Percentiles rank a stretch among this genome's conserved stretches.
Evolutionary conservation across 1,140 invertebrate genomes (phyloP).

Genomic region (Bombus terrestris): DNA sequence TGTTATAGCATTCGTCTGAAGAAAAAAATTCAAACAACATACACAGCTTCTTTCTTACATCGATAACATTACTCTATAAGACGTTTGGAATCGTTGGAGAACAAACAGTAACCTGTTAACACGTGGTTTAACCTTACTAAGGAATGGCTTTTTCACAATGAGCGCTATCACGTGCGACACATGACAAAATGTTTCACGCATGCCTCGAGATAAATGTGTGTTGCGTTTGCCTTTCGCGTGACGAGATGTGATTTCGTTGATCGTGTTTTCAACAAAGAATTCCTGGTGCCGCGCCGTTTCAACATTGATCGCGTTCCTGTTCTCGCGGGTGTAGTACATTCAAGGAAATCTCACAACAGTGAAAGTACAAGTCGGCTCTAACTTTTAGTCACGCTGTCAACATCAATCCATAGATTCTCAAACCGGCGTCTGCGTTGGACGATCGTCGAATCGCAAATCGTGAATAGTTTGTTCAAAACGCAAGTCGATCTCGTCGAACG

Average conservation of each 20-base stretch:
- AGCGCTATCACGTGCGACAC: background rate
- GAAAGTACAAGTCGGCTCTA: slow-evolving; percentile 30
- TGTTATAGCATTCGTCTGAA: too few relatives aligned
- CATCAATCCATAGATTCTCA: slow-evolving; percentile 14
- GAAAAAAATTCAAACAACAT: background rate
- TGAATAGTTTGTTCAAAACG: background rate
- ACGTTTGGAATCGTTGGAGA: background rate
- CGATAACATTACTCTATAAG: background rate
- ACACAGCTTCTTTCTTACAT: too few relatives aligned
- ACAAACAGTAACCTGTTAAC: background rate
- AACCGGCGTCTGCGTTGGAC: background rate
- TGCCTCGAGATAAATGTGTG: background rate
- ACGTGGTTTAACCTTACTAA: background rate
- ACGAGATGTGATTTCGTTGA: background rate
- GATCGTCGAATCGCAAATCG: background rate
- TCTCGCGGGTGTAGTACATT: background rate
- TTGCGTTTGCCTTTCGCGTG: background rate
- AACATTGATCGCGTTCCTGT: background rate
- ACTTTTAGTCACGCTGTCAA: slow-evolving; percentile 3
- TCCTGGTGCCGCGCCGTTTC: background rate
- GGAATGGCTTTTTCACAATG: background rate
- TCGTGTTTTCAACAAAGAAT: slow-evolving; percentile 4
- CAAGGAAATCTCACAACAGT: slow-evolving; percentile 23
- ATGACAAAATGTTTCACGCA: background rate
- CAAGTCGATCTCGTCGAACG: too few relatives aligned